Percentiles rank a stretch among this genome's conserved stretches.
Evolutionary conservation across 2,797 vertebrate species (phyloP).

Genomic region (Sebastes glaucus): DNA sequence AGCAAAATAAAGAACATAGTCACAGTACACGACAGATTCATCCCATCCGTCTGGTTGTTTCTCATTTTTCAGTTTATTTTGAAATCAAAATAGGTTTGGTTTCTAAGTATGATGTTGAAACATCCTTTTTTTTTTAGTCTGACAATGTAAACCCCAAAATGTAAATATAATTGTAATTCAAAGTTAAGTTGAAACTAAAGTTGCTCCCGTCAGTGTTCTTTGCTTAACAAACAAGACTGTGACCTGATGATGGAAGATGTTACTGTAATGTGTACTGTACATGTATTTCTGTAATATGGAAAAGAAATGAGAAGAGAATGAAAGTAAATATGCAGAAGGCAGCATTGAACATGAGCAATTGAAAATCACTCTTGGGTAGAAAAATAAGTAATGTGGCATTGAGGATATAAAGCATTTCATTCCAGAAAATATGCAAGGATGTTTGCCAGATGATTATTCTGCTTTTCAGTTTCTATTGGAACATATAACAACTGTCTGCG

Average conservation of each 20-base stretch:
- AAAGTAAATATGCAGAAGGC: not conserved
- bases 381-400: too few species aligned
- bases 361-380: not conserved
- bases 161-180: not conserved
- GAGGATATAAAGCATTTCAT: too few species aligned
- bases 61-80: not conserved
- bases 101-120: not conserved
- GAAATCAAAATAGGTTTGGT: not conserved
- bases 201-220: not conserved
- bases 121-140: not conserved
- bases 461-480: not conserved
- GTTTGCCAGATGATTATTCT: not conserved
- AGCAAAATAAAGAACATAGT: not conserved
- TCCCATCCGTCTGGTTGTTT: not conserved
- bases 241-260: not conserved
- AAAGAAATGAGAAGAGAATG: not conserved
- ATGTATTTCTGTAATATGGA: not conserved
- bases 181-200: not conserved
- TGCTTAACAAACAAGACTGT: not conserved
- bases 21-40: not conserved
- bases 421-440: not conserved
- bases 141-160: not conserved
- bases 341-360: not conserved
- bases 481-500: not conserved
- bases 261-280: not conserved